Conservation (phyloP, 2,888 invertebrate species). For the Eurois occulta region DNA sequence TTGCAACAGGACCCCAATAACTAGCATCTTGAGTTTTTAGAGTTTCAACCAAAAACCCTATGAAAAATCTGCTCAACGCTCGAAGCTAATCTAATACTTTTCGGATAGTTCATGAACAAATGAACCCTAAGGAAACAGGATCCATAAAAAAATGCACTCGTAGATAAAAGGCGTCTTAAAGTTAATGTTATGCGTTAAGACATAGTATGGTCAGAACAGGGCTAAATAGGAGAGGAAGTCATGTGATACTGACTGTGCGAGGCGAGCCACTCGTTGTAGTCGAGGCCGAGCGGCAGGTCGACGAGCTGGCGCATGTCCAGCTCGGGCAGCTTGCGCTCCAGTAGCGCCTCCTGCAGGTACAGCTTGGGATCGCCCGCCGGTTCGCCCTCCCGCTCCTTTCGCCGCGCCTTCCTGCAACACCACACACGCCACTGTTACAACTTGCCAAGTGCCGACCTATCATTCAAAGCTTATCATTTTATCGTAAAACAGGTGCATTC, state of each 20-base stretch:
- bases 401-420: conserved; percentile 97
- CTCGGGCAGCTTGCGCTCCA: conserved; percentile 98
- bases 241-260: conserved; percentile 94
- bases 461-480: neutral
- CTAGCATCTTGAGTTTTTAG: too few relatives aligned
- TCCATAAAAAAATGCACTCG: neutral
- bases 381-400: conserved; percentile 97
- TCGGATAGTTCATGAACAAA: neutral
- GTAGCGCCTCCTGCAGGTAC: conserved; percentile 98
- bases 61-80: neutral
- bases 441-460: neutral
- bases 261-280: conserved; percentile 99
- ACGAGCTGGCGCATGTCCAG: conserved; percentile 98
- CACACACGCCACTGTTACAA: conserved; percentile 2
- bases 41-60: neutral
- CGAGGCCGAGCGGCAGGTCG: conserved; percentile 98
- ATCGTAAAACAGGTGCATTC: neutral
- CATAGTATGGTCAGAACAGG: neutral
- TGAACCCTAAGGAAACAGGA: neutral
- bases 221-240: neutral
- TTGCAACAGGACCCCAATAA: too few relatives aligned
- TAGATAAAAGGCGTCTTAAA: neutral
- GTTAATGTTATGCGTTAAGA: neutral
- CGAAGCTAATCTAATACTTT: neutral
- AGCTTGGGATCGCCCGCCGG: conserved; percentile 96